Evolutionary conservation across 2,113 vertebrate species (phyloP), one percentile per base, ranked within the genome.

Genomic region (Toxotes chatareus): DNA sequence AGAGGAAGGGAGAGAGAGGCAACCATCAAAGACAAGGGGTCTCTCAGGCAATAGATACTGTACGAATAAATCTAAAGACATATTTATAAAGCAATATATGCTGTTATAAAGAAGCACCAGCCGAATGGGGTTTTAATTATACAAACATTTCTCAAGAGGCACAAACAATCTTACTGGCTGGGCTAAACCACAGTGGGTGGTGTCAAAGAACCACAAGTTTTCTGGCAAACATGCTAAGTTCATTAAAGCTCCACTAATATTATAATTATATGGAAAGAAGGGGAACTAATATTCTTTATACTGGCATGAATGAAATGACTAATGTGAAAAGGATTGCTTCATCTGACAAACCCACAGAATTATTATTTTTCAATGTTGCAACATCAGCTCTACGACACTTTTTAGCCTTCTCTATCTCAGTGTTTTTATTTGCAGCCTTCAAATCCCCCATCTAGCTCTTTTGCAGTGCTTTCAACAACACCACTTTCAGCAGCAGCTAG

Each of bases 11-110:
- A 85, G 79, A 85, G 79, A 73, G 74, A 76, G 66, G 74, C 79
- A 80, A 53, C 78, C 88, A 82, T 90, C 87, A 87, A 90, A 90
- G 80, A 92, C 84, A 71, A 67, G 81, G 59, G 64, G 80, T 92
- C 88, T 86, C 89, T 84, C 60, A 66, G 88, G 77, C 88, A 86
- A 67, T 76, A 90, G 63, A 89, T 64, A 83, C 84, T 85, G 80
- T 63, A 84, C 73, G 73, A 81, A 79, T 69, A 76, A 72, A 85
- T 89, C 77, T 81, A 78, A 88, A 86, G 77, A 67, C 84, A 81
- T 86, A 89, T 85, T 88, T 88, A 81, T 46, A 60, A 53, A 74
- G 71, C 17, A 44, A 38, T 83, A 73, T 72, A 80, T 47, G 72
- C 56, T 57, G 27, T 27, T 34, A 42, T 19, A 51, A 38, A 63